Conservation (phyloP, 1,140 invertebrate species). For the Sitobion miscanthi region DNA sequence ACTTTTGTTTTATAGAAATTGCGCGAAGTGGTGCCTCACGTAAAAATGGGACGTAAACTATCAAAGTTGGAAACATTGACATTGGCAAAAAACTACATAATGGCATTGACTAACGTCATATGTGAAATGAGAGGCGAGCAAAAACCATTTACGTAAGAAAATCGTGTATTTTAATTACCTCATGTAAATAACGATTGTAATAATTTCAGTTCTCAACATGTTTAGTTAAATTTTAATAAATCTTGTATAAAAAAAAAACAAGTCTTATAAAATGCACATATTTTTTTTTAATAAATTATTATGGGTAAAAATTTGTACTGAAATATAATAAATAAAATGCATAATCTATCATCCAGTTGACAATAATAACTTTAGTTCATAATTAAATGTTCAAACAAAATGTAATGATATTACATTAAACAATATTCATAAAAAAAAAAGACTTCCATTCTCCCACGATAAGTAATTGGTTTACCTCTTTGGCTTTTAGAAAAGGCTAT, state of each 20-base stretch:
- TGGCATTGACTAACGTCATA: slow-evolving; percentile 86
- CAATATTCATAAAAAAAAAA: not conserved
- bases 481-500: too few relatives aligned
- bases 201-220: not conserved
- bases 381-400: not conserved
- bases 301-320: too few relatives aligned
- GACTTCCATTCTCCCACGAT: not conserved
- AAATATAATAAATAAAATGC: too few relatives aligned
- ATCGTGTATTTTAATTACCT: not conserved
- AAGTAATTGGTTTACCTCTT: not conserved
- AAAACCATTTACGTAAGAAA: slow-evolving; percentile 68
- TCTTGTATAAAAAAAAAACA: not conserved
- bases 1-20: slow-evolving; percentile 69
- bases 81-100: slow-evolving; percentile 88
- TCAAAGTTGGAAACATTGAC: slow-evolving; percentile 89
- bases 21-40: slow-evolving; percentile 85
- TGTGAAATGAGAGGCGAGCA: slow-evolving; percentile 78
- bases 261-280: too few relatives aligned
- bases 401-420: not conserved
- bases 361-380: too few relatives aligned
- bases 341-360: too few relatives aligned
- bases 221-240: not conserved
- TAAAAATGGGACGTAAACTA: slow-evolving; percentile 82
- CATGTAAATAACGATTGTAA: not conserved
- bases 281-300: too few relatives aligned